Conservation (phyloP, 2,888 invertebrate species). For the Tholera decimalis region DNA sequence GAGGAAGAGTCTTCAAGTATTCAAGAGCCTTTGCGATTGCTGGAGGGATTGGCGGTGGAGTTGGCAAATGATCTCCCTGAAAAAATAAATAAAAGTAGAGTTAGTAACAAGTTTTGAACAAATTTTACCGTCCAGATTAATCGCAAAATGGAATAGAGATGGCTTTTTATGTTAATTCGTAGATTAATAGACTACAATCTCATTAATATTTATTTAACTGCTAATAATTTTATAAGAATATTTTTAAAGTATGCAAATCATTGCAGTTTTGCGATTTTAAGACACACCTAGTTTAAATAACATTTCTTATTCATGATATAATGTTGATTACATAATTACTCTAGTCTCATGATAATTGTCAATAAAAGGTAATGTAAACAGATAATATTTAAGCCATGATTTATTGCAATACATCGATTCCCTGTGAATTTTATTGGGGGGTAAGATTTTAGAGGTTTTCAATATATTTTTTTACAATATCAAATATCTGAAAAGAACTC, state of each 20-base stretch:
- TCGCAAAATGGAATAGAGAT: too few species aligned
- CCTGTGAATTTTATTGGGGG: not conserved
- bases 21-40: constrained; percentile 94
- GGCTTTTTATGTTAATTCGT: not conserved
- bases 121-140: too few species aligned
- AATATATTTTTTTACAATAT: not conserved
- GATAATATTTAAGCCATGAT: not conserved
- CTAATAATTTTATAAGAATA: constrained; percentile 1
- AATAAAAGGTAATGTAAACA: not conserved
- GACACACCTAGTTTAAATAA: not conserved
- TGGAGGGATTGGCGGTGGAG: constrained; percentile 95
- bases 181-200: constrained; percentile 19
- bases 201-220: constrained; percentile 22
- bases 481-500: too few species aligned
- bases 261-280: too few species aligned
- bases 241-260: constrained; percentile 15
- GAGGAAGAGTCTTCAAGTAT: constrained; percentile 91
- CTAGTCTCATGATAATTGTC: constrained; percentile 1
- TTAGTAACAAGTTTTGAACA: too few species aligned
- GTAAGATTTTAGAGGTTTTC: not conserved
- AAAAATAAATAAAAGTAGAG: constrained; percentile 54
- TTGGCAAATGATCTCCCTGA: constrained; percentile 94
- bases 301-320: not conserved
- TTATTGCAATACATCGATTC: constrained; percentile 8
- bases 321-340: constrained; percentile 12